Conservation (phyloP, 1,140 invertebrate species). For the Eriosoma lanigerum region DNA sequence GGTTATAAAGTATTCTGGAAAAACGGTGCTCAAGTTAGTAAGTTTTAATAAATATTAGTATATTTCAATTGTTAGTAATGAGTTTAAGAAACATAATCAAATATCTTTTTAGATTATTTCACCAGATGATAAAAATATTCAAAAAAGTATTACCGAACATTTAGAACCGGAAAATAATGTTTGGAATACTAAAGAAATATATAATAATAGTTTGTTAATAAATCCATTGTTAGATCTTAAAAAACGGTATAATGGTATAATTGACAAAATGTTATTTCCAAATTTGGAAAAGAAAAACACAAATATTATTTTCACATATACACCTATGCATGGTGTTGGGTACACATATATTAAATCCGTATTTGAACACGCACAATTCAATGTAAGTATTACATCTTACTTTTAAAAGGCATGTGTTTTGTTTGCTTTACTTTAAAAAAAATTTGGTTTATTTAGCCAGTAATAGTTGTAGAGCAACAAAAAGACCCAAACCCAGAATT, state of each 20-base stretch:
- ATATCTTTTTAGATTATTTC: constrained; percentile 74
- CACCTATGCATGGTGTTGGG: constrained; percentile 97
- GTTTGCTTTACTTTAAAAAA: too few species aligned
- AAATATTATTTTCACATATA: constrained; percentile 79
- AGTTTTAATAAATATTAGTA: constrained; percentile 25
- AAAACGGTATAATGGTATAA: neutral
- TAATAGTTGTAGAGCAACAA: constrained; percentile 81
- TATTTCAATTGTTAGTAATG: neutral
- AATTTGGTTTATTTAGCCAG: constrained; percentile 18
- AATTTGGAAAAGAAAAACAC: constrained; percentile 58
- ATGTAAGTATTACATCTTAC: constrained; percentile 60
- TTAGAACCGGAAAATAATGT: constrained; percentile 70
- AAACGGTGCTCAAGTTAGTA: constrained; percentile 80
- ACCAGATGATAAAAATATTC: constrained; percentile 88
- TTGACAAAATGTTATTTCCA: constrained; percentile 30
- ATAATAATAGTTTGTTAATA: constrained; percentile 58
- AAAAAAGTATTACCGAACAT: constrained; percentile 76
- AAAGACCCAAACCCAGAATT: constrained; percentile 93
- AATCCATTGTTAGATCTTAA: constrained; percentile 66
- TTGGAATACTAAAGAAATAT: constrained; percentile 64
- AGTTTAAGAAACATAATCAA: neutral
- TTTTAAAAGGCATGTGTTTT: too few species aligned
- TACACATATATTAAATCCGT: constrained; percentile 75
- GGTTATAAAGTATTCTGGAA: constrained; percentile 98
- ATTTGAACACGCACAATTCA: constrained; percentile 75